phyloP scores from a whole-genome alignment of 2,888 invertebrate species.

The Leptinotarsa tumamoca region DNA sequence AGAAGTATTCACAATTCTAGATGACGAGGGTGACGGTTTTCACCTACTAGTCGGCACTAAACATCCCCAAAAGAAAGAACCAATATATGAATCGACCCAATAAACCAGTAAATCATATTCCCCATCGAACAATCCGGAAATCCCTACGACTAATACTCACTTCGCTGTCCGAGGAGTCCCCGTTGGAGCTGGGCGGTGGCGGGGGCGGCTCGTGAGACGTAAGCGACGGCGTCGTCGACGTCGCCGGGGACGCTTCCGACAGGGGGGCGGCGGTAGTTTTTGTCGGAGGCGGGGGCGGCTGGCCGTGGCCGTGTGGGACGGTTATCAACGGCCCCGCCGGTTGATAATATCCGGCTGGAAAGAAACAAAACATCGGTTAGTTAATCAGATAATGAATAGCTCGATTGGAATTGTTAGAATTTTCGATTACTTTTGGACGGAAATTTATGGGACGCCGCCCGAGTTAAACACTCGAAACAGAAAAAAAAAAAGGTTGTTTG shows the following conservation, averaged over 20 bases:
- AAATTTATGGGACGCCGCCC: not conserved
- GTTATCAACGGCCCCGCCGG: constrained; percentile 91
- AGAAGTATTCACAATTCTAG: no score
- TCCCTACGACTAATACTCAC: constrained; percentile 49
- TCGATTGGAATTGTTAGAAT: not conserved
- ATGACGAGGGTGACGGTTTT: no score
- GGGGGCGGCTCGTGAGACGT: constrained; percentile 61
- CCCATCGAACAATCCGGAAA: no score
- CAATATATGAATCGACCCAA: no score
- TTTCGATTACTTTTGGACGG: not conserved
- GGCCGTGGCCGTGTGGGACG: constrained; percentile 68
- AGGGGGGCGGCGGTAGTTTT: constrained; percentile 61
- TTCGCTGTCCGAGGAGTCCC: constrained; percentile 67
- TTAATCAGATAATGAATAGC: constrained; percentile 3
- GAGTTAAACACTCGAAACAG: no score
- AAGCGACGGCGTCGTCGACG: constrained; percentile 70
- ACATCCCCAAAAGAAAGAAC: no score
- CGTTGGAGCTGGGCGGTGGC: constrained; percentile 62
- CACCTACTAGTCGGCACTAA: not conserved
- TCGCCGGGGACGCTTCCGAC: constrained; percentile 65
- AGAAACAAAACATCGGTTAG: constrained; percentile 28
- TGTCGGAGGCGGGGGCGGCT: constrained; percentile 54
- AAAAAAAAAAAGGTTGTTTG: no score
- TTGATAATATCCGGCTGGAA: constrained; percentile 85
- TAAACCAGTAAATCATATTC: no score